phyloP scores from a whole-genome alignment of 2,113 vertebrate genomes.

The Abramis brama region DNA sequence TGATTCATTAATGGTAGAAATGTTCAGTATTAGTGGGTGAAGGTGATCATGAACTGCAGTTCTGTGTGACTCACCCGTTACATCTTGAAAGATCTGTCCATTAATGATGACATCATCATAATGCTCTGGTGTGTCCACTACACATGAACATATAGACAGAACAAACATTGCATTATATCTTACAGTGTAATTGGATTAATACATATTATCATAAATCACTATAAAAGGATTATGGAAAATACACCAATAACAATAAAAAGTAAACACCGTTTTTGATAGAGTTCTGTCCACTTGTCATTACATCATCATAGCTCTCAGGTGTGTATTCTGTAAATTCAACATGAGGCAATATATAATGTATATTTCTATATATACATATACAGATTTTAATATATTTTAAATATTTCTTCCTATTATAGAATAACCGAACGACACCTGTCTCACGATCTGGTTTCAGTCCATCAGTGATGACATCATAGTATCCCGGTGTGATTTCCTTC shows the following conservation, averaged over 20 bases:
- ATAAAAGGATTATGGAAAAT: background rate
- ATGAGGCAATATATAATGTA: background rate
- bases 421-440: slow-evolving; percentile 22
- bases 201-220: background rate
- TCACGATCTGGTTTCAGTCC: background rate
- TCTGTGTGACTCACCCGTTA: slow-evolving; percentile 15
- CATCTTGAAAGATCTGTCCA: background rate
- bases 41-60: background rate
- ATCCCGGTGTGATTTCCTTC: background rate
- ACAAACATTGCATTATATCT: background rate
- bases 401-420: background rate
- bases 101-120: slow-evolving; percentile 38
- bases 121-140: background rate
- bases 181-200: background rate
- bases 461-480: slow-evolving; percentile 35
- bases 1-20: background rate
- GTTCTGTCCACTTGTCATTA: background rate
- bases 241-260: background rate
- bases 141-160: background rate
- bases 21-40: background rate
- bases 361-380: too few species aligned
- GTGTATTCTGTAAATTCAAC: slow-evolving; percentile 29
- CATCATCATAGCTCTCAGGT: slow-evolving; percentile 44
- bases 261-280: background rate
- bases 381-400: background rate